Evolutionary conservation across 2,113 vertebrate species (phyloP), one percentile per base, ranked within the genome.

Genomic region (Oncorhynchus gorbuscha): DNA sequence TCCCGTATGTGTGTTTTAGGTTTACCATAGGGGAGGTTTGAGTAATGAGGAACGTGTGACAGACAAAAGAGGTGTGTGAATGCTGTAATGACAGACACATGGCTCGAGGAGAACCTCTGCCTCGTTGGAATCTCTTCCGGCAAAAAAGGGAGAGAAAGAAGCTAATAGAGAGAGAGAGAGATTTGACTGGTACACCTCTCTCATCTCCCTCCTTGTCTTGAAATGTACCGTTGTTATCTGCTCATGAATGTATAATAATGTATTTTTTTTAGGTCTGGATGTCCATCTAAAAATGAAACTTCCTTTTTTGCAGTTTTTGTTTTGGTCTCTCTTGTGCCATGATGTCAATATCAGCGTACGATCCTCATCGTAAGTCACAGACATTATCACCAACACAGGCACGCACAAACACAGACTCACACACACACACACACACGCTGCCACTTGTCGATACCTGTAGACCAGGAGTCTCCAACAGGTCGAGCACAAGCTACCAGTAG

Each of bases 311-410:
- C 84, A 97, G 96, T 2, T 87, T 90, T 0, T 93, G 93, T 76
- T 97, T 97, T 4, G 92, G 92, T 0, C 58, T 93, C 0, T 97
- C 96, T 77, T 97, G 96, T 58, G 73, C 89, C 2, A 90, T 97
- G 68, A 96, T 97, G 89, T 95, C 96, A 1, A 5, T 87, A 24
- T 94, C 95, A n/a, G 88, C 94, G 26, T 90, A 93, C 75, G 35
- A 93, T 62, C 91, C 94, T 5, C 0, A 55, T 66, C 86, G 96
- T 97, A 83, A 94, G 94, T 82, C 30, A 45, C 51, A 55, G 4
- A 55, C 51, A 55, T 55, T 55, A 18, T 79, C 32, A 48, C 4
- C 69, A 68, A 61, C 0, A 76, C 8, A 72, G 18, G 24, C 39
- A 55, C 61, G 9, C 7, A 20, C 24, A 24, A 39, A 35, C 5